These are phyloP conservation scores for Coptodon rendalli DNA, from an alignment of 2,113 vertebrate species.

Conservation along the genomic window DNA sequence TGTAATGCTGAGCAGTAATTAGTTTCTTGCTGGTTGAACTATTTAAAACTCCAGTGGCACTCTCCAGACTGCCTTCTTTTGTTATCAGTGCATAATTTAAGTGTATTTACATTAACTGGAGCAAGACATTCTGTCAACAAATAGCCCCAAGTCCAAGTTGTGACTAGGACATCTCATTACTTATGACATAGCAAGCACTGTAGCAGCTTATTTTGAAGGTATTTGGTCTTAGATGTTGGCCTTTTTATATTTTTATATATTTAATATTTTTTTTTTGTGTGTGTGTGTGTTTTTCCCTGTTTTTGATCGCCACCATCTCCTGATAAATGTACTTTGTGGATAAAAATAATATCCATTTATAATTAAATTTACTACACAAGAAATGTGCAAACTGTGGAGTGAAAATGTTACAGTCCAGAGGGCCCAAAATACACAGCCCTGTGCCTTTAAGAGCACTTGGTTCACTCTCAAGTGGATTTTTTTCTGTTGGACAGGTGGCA, in stretches of 20 bases:
- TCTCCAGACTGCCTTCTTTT: not conserved
- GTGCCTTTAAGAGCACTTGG: not conserved
- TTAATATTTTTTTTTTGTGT: rapidly evolving
- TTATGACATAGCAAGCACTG: not conserved
- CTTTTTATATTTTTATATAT: not conserved
- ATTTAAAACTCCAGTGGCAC: not conserved
- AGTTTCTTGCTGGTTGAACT: not conserved
- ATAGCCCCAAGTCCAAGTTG: not conserved
- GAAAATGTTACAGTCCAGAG: not conserved
- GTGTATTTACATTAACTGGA: not conserved
- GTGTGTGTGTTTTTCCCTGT: not conserved
- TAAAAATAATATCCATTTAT: not conserved
- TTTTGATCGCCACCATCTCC: not conserved
- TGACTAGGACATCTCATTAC: not conserved
- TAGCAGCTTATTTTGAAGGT: not conserved
- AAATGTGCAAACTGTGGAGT: not conserved
- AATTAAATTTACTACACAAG: not conserved
- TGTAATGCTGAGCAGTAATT: not conserved
- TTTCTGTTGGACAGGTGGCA: not conserved
- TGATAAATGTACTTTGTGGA: not conserved
- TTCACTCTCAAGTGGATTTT: not conserved
- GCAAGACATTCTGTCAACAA: not conserved
- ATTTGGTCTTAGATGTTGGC: not conserved
- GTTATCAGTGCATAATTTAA: not conserved
- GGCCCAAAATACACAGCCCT: not conserved